Conservation (phyloP, 2,888 invertebrate species). For the Proisotoma minuta region DNA sequence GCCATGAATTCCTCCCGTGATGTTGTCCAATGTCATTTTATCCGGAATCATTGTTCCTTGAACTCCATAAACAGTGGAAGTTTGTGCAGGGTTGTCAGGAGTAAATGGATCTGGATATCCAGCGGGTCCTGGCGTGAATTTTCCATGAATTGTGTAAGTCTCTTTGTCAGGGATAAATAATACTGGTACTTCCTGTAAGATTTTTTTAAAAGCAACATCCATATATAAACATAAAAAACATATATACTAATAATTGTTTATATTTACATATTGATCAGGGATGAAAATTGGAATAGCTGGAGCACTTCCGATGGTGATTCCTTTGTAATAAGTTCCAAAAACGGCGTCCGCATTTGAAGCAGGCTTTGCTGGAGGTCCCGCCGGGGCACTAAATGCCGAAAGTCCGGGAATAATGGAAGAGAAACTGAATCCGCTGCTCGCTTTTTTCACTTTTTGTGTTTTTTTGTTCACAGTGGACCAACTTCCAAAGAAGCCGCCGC, state of each 20-base stretch:
- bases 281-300: too few species aligned
- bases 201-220: too few species aligned
- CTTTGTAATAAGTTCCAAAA: constrained; percentile 2
- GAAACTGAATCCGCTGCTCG: not conserved
- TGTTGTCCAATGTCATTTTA: not conserved
- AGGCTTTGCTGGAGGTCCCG: not conserved
- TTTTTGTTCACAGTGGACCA: too few species aligned
- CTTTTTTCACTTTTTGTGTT: not conserved
- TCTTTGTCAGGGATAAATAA: not conserved
- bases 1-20: constrained; percentile 6
- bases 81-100: not conserved
- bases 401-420: not conserved
- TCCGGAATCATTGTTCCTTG: constrained; percentile 3
- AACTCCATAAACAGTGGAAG: not conserved
- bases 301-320: not conserved
- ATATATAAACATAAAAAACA: too few species aligned
- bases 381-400: not conserved
- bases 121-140: not conserved
- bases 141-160: not conserved
- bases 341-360: not conserved
- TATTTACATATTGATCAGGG: not conserved
- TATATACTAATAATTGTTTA: too few species aligned
- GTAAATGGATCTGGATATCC: not conserved
- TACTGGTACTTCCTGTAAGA: too few species aligned
- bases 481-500: not conserved